Evolutionary conservation across 2,888 invertebrate genomes (phyloP), one percentile per base, ranked within the genome.

Genomic region (Phortica magna): DNA sequence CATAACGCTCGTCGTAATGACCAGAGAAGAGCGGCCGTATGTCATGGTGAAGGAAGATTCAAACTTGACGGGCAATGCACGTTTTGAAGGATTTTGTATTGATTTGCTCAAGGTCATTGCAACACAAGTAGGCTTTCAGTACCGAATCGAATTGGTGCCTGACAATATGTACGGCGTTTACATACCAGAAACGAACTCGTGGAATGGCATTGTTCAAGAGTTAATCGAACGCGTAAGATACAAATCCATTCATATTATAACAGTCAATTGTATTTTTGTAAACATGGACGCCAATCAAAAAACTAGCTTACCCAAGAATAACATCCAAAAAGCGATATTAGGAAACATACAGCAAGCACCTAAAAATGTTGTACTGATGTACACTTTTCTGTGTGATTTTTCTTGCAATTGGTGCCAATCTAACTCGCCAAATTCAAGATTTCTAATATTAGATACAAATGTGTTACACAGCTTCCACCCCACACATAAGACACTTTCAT

Each of bases 71-170:
- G 97, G 97, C 3, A 97, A 97, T 91, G 96, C 96, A 0, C 93
- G 96, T 31, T 97, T 95, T 91, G 97, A 98, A 86, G 98, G 98
- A 0, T 98, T 98, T 93, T 98, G 98, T 92, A 96, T 98, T 84
- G 98, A 98, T 91, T 93, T 98, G 76, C 93, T 98, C 55, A 95
- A 96, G 82, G 94, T 95, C 85, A 96, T 98, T 71, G 97, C 97
- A 0, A 1, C 94, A 0, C 94, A 96, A 88, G 96, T 97, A 1
- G 97, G 97, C 17, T 98, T 98, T 92, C 96, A 97, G 88, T 98
- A 97, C 92, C 94, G 95, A 59, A 95, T 98, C 81, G 93, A 96
- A 67, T 92, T 98, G 68, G 96, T 98, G 0, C 97, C 97, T 0
- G 97, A 98, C 90, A 94, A 94, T 84, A 97, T 96, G 95, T 98